Evolutionary conservation across 2,797 vertebrate genomes (phyloP), one percentile per base, ranked within the genome.

Genomic region (Oreonectes daqikongensis): DNA sequence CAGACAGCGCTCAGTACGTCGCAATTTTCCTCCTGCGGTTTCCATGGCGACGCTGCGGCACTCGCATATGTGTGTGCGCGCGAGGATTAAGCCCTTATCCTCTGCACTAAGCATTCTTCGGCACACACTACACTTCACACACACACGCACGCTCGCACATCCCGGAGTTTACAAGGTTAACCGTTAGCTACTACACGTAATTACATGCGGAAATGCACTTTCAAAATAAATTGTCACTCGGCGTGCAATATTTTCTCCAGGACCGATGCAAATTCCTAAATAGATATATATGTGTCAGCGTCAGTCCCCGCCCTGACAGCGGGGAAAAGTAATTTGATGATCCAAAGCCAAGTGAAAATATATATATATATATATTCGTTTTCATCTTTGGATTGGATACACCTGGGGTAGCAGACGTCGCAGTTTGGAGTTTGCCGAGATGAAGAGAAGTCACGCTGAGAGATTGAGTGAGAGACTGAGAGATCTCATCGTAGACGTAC

Each of bases 1-100:
- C 80, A 79, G 79, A 81, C 82, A 59, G 75, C 78, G 57, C 79
- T 82, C 78, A 48, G 80, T 74, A 61, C 67, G 55, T 70, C 83
- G 82, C 79, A 82, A 82, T 79, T 81, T 80, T 55, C 79, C 73
- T 74, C 64, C 64, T 26, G 24, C 46, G 80, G 90, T 93, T 91
- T 86, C 90, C 90, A 91, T 91, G 79, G 91, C 32, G 67, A 77
- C 35, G 46, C 67, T 8, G 75, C 75, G 82, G 92, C 87, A 53
- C 70, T 59, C 4, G 77, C 24, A n/a, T 40, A 70, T 46, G 66
- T 83, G 83, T 85, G 72, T 78, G 88, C 84, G 81, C 69, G 81
- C 85, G 85, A 85, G 86, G 87, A 91, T 91, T 92, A 89, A 87
- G 85, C 86, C 86, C 87, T 90, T 86, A 89, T 91, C 89, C 90